Percentiles rank a stretch among this genome's conserved stretches.
Conservation (phyloP, 2,888 invertebrate genomes). For the Lasioglossum pauxillum region DNA sequence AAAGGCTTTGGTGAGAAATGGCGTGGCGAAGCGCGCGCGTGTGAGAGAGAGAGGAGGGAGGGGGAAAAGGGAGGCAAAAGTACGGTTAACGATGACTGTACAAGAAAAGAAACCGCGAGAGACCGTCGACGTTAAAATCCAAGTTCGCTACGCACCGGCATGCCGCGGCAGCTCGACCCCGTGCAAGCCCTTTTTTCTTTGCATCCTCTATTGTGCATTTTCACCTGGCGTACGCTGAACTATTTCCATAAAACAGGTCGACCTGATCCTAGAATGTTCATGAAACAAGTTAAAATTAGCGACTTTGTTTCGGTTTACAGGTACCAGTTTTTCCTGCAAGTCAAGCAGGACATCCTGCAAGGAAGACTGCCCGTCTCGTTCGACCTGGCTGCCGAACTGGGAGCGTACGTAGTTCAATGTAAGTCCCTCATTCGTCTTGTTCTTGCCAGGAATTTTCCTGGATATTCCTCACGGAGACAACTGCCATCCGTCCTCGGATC, state of each 20-base stretch:
- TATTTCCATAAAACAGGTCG: background rate
- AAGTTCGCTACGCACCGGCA: conserved; percentile 55
- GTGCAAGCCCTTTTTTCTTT: conserved; percentile 40
- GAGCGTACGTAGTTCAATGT: conserved; percentile 98
- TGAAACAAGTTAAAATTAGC: background rate
- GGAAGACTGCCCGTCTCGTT: conserved; percentile 96
- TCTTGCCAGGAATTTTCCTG: conserved; percentile 6
- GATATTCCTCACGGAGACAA: background rate
- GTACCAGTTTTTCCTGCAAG: conserved; percentile 98
- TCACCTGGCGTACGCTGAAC: background rate
- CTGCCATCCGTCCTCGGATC: background rate
- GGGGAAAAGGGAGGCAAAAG: conserved; percentile 31
- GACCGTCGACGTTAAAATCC: conserved; percentile 57
- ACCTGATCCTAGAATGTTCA: background rate
- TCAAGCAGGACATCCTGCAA: conserved; percentile 98
- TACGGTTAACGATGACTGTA: conserved; percentile 65
- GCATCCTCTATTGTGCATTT: background rate
- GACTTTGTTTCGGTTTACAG: conserved; percentile 85
- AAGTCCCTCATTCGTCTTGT: conserved; percentile 84
- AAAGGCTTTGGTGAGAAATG: conserved; percentile 40
- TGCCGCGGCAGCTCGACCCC: conserved; percentile 50
- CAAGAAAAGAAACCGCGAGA: conserved; percentile 65
- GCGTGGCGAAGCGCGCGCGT: background rate
- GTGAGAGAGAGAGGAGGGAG: background rate
- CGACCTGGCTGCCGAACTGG: conserved; percentile 96